Evolutionary conservation across 2,113 vertebrate species (phyloP).

Genomic region (Toxostoma redivivum): DNA sequence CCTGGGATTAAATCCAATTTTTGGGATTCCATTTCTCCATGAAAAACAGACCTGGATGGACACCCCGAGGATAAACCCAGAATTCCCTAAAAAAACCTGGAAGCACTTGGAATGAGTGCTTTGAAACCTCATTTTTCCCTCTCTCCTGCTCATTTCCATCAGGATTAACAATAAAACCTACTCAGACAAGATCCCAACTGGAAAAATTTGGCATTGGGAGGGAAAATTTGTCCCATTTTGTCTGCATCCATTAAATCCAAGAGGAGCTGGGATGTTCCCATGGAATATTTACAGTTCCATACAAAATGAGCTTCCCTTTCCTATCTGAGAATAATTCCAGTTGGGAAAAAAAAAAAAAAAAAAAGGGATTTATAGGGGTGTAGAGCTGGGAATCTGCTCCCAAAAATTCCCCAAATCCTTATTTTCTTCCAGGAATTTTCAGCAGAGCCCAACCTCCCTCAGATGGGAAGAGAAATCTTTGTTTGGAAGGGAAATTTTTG

Average conservation of each 20-base stretch:
- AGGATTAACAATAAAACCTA: not conserved
- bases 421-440: not conserved
- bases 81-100: not conserved
- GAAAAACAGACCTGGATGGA: no score
- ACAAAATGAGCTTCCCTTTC: not conserved
- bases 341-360: not conserved
- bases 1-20: no score
- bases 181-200: not conserved
- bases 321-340: not conserved
- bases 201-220: not conserved
- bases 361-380: not conserved
- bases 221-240: not conserved
- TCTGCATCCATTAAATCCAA: not conserved
- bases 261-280: not conserved
- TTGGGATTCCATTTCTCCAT: no score
- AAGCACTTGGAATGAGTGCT: not conserved
- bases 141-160: not conserved
- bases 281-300: not conserved
- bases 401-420: not conserved
- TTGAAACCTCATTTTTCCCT: not conserved
- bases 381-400: not conserved
- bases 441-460: not conserved
- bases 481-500: not conserved
- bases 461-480: not conserved
- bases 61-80: no score